A percentile compares a stretch with the other conserved stretches of the same genome.
phyloP scores from a whole-genome alignment of 2,888 invertebrate species.

The Ypsolopha scabrella region DNA sequence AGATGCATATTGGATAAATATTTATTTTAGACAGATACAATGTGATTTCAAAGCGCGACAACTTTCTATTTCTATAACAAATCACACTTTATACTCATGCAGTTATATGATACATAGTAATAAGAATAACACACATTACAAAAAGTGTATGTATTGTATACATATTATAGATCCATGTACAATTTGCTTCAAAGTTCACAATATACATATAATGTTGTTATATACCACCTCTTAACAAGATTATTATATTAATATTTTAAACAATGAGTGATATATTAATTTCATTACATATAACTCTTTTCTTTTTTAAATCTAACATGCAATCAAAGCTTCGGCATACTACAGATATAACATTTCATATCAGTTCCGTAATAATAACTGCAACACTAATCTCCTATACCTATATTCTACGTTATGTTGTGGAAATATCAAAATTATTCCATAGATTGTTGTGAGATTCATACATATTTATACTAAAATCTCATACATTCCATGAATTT shows the following conservation, averaged over 20 bases:
- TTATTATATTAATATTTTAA: constrained; percentile 34
- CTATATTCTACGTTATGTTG: not conserved
- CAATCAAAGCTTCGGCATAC: constrained; percentile 53
- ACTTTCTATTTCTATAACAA: constrained; percentile 39
- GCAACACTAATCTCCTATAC: constrained; percentile 3
- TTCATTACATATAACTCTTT: constrained; percentile 37
- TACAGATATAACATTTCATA: constrained; percentile 53
- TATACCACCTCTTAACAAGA: constrained; percentile 41
- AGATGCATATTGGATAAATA: constrained; percentile 50
- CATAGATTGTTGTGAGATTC: constrained; percentile 33
- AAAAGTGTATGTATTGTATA: constrained; percentile 29
- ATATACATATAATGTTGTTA: constrained; percentile 49
- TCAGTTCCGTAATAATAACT: constrained; percentile 36
- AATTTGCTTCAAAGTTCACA: constrained; percentile 37
- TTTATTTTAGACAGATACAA: constrained; percentile 64
- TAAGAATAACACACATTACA: constrained; percentile 34
- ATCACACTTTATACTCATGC: constrained; percentile 39
- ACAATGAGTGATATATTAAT: constrained; percentile 47
- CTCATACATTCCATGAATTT: not conserved
- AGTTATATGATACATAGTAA: constrained; percentile 23
- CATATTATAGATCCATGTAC: constrained; percentile 35
- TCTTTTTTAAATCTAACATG: constrained; percentile 55
- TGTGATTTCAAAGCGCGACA: constrained; percentile 55
- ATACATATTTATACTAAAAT: constrained; percentile 15
- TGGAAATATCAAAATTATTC: constrained; percentile 4